These are phyloP conservation scores for Panonychus citri DNA, from an alignment of 1,140 invertebrate species.

Conservation along the genomic window DNA sequence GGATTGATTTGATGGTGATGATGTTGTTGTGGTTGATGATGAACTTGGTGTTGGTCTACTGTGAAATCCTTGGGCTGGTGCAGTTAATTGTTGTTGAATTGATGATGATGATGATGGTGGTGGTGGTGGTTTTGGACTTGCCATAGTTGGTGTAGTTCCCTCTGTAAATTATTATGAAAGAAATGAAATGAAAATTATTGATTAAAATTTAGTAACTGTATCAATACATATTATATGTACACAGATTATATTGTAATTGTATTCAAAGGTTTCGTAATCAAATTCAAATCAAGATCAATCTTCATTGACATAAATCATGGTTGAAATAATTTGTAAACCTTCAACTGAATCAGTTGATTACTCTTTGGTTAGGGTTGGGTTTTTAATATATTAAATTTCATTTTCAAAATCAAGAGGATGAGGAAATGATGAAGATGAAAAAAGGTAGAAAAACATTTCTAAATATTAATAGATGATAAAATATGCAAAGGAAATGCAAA, in stretches of 20 bases:
- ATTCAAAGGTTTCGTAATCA: not conserved
- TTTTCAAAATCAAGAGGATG: too few relatives aligned
- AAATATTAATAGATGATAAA: too few relatives aligned
- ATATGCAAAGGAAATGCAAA: not conserved
- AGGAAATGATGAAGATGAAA: too few relatives aligned
- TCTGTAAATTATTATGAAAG: not conserved
- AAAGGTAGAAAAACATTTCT: too few relatives aligned
- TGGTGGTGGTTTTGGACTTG: not conserved
- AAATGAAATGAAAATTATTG: not conserved
- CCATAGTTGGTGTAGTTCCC: not conserved
- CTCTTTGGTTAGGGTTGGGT: too few relatives aligned
- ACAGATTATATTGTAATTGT: not conserved
- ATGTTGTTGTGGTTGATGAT: not conserved
- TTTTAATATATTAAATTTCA: too few relatives aligned
- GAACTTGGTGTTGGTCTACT: not conserved
- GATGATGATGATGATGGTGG: not conserved
- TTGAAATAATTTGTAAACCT: too few relatives aligned
- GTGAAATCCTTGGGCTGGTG: not conserved
- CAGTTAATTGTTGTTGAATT: not conserved
- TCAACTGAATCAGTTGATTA: too few relatives aligned
- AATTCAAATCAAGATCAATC: too few relatives aligned
- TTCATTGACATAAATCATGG: too few relatives aligned
- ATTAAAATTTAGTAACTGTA: too few relatives aligned
- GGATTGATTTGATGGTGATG: too few relatives aligned
- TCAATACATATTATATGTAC: not conserved